Percentiles rank a stretch among this genome's conserved stretches.
phyloP scores from a whole-genome alignment of 2,113 vertebrate genomes.

The Bagarius yarrelli region DNA sequence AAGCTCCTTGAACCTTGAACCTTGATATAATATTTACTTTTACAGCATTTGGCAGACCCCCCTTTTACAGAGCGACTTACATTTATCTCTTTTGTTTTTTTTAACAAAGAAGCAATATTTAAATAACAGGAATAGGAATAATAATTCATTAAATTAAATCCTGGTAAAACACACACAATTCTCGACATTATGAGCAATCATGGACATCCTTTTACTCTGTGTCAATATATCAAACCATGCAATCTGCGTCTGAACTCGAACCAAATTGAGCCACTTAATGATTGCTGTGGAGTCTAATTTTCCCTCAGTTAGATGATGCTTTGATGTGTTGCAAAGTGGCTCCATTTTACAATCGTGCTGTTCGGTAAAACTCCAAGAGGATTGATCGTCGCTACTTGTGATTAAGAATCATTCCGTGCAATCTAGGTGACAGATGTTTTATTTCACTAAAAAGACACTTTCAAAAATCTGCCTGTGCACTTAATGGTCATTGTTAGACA shows the following conservation, averaged over 20 bases:
- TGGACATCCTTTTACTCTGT: slow-evolving; percentile 36
- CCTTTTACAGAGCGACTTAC: no score
- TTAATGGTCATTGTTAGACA: slow-evolving; percentile 2
- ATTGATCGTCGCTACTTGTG: slow-evolving; percentile 55
- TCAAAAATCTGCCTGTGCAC: background rate
- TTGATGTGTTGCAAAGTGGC: slow-evolving; percentile 54
- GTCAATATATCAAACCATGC: slow-evolving; percentile 57
- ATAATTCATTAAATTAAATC: slow-evolving; percentile 29
- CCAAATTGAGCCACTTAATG: slow-evolving; percentile 53
- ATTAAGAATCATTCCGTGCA: slow-evolving; percentile 34
- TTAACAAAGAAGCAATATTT: no score
- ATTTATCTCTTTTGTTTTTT: no score
- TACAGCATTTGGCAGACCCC: no score
- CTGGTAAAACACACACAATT: slow-evolving; percentile 8
- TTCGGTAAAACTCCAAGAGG: slow-evolving; percentile 42
- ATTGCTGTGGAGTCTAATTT: slow-evolving; percentile 62
- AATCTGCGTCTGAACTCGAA: slow-evolving; percentile 54
- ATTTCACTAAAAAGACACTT: background rate
- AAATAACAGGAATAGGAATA: no score
- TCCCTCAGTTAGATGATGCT: slow-evolving; percentile 49
- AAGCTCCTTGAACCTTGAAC: no score
- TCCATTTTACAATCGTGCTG: slow-evolving; percentile 51
- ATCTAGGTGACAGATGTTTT: slow-evolving; percentile 28
- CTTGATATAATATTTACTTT: no score
- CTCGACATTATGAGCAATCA: slow-evolving; percentile 40